Conservation (phyloP, 2,797 vertebrate species). For the Apodemus agrarius region DNA sequence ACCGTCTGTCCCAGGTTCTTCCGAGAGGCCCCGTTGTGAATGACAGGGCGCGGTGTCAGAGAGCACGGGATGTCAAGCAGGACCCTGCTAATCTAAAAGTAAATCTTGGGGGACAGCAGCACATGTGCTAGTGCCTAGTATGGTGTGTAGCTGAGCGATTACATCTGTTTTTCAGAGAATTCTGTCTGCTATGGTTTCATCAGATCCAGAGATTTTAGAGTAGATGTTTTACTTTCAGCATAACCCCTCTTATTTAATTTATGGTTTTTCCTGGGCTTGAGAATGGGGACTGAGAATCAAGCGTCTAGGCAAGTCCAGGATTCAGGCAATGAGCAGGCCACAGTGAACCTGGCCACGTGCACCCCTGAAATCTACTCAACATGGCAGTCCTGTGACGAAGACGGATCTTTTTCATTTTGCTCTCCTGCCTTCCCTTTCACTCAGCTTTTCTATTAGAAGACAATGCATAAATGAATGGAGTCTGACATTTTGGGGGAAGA, state of each 20-base stretch:
- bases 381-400: background rate
- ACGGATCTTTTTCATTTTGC: background rate
- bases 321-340: background rate
- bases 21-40: background rate
- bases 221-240: background rate
- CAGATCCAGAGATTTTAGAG: background rate
- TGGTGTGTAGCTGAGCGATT: background rate
- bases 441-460: background rate
- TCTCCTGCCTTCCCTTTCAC: background rate
- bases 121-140: background rate
- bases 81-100: background rate
- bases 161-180: background rate
- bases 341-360: background rate
- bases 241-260: slow-evolving; percentile 15
- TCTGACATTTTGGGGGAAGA: background rate
- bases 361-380: background rate
- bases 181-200: background rate
- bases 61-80: background rate
- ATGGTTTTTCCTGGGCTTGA: background rate
- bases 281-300: background rate
- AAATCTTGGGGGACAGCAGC: background rate
- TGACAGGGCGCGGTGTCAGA: background rate
- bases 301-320: background rate
- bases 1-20: background rate
- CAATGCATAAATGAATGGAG: background rate